Evolutionary conservation across 2,888 invertebrate genomes (phyloP), one percentile per base, ranked within the genome.

Genomic region (Leptura quadrifasciata): DNA sequence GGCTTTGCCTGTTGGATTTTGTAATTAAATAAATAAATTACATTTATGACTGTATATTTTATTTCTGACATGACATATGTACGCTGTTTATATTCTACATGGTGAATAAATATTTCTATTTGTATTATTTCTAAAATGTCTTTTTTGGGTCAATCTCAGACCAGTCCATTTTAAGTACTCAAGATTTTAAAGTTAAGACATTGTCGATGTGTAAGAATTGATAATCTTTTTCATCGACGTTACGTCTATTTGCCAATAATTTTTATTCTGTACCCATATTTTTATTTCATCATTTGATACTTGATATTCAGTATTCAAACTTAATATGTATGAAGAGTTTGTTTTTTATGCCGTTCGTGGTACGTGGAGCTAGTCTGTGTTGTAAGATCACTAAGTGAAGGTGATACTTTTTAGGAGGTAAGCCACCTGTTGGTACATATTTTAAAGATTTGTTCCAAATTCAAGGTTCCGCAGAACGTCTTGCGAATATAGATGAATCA

Each of bases 311-410:
- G 64, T 64, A 70, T 70, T 75, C 70, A 55, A 57, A 64, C 35
- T 70, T 64, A 75, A 70, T 75, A 75, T 75, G 69, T 75, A 75
- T 75, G 75, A 75, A 75, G 75, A 69, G 57, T 27, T 52, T 57
- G 55, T 54, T 64, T 35, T 47, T 70, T 47, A 75, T 70, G 57
- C 63, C 18, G 64, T 75, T 70, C 68, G 31, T 74, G 74, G 63
- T 64, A 58, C 55, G 57, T 63, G 20, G 64, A 24, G 55, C 39
- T 74, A 63, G 69, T 75, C 27, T 64, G 64, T 75, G 70, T 75
- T 52, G 61, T 52, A 70, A 75, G 57, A 63, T 69, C 24, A 31
- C 17, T 61, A 27, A 31, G 69, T 63, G 60, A 55, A 71, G 61
- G 67, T 39, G 63, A 57, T 52, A 58, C 18, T 39, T 39, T 57